Evolutionary conservation across 2,888 invertebrate species (phyloP), one percentile per base, ranked within the genome.

Genomic region (Entomobrya multifasciata): DNA sequence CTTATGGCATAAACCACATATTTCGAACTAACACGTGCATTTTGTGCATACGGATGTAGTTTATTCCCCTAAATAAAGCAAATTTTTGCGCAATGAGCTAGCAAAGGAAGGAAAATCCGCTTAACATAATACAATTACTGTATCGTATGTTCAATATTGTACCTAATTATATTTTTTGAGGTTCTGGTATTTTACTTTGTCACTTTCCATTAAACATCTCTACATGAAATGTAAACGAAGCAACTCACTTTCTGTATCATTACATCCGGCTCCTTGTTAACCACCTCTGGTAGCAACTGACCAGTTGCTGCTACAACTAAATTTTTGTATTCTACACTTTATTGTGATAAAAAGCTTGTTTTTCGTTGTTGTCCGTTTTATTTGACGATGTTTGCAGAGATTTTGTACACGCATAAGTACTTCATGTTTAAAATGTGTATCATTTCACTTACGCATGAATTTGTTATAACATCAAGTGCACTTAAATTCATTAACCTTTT

Each of bases 231-330:
- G 65, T 10, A 17, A 8, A 41, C 17, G 25, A 36, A 65, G 74
- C 5, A 30, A 74, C n/a, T 17, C 60, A 78, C 22, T 44, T 60
- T 47, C 62, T 78, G 44, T 41, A 67, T n/a, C 36, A 25, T 57
- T 25, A 72, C 70, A 85, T 85, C 85, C 85, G 85, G 85, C 78
- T 85, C 60, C 85, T 57, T 57, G 78, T 47, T 85, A 70, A 36
- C 8, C 36, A 36, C 36, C 36, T 36, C 36, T 36, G n/a, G n/a
- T n/a, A n/a, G n/a, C n/a, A n/a, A n/a, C 36, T 36, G 36, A 78
- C 78, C 78, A 77, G 70, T 57, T 22, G 70, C 70, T 70, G 36
- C 36, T 36, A 8, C 36, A 36, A 8, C 36, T 36, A 8, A 84
- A 77, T 74, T 74, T 74, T 55, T 57, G 57, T n/a, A 4, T 36